Evolutionary conservation across 2,888 invertebrate genomes (phyloP), one percentile per base, ranked within the genome.

Genomic region (Morpho helenor): DNA sequence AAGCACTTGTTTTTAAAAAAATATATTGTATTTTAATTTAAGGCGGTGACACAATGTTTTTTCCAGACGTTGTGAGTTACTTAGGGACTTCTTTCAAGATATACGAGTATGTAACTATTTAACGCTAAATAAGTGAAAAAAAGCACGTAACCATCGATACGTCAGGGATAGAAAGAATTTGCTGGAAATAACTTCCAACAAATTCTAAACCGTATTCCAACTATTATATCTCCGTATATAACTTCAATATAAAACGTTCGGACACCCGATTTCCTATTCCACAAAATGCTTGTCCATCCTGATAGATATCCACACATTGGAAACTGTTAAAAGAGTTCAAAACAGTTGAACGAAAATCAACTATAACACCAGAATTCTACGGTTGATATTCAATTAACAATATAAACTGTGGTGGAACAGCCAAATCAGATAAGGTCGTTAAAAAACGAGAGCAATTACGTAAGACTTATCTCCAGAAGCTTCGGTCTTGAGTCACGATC

Each of bases 371-470:
- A 3, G 0, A 0, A 0, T 0, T 0, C 2, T 69, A 77, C 63
- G 66, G 75, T 70, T 53, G 8, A 66, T 65, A 73, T 64, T 79
- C 67, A 72, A 74, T 73, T 73, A 77, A 80, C 75, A 74, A 72
- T 69, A 70, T 53, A 63, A 61, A 66, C 63, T 63, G 75, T 74
- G 72, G 73, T 68, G 73, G 68, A 75, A 72, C 73, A 75, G 77
- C 78, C 79, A 78, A 80, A 86, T 88, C 87, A 76, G 89, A 90
- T 88, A 85, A 76, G 77, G 72, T 70, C 68, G 82, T 81, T 88
- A 88, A 90, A 90, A 90, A 90, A 85, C 87, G 84, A 72, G 69
- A 68, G 81, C 87, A 89, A 89, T 88, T 88, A 87, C 84, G 78
- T 73, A 71, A 67, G 75, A 72, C 80, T 84, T 88, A 87, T 87